Evolutionary conservation across 2,888 invertebrate genomes (phyloP).

Genomic region (Rhorus exstirpatorius): DNA sequence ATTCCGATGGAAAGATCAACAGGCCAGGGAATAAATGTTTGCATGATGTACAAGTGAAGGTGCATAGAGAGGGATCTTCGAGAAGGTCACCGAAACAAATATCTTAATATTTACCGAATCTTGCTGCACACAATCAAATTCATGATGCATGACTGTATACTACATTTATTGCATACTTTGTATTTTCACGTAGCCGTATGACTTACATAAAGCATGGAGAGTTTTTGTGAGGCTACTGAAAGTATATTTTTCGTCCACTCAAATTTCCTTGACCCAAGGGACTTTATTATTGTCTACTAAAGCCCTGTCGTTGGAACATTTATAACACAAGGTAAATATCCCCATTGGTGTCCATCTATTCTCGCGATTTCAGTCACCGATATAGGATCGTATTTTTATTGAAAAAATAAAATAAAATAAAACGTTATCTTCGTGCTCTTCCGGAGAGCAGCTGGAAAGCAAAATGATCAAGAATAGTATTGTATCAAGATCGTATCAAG

Average conservation of each 20-base stretch:
- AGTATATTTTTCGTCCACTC: neutral
- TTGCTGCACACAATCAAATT: slow-evolving; percentile 53
- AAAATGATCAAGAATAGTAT: too few relatives aligned
- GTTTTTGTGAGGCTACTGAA: neutral
- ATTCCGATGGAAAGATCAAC: slow-evolving; percentile 17
- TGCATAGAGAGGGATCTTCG: neutral
- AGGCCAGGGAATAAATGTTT: slow-evolving; percentile 52
- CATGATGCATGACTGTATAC: slow-evolving; percentile 45
- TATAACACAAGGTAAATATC: too few relatives aligned
- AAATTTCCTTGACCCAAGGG: neutral
- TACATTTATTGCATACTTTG: slow-evolving; percentile 10
- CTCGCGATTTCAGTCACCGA: too few relatives aligned
- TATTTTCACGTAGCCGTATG: neutral
- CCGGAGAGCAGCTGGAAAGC: too few relatives aligned
- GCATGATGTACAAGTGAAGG: slow-evolving; percentile 26
- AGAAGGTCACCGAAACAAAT: slow-evolving; percentile 39
- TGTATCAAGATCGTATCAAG: too few relatives aligned
- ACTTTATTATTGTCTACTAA: too few relatives aligned
- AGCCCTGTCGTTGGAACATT: too few relatives aligned
- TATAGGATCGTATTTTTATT: too few relatives aligned
- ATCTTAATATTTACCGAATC: slow-evolving; percentile 47
- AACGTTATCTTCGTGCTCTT: too few relatives aligned
- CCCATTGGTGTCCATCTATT: too few relatives aligned
- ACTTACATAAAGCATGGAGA: neutral
- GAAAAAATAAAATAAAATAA: too few relatives aligned